Base-by-base conservation (phyloP, 2,888 invertebrate genomes). In the Drosophila peninsularis region DNA sequence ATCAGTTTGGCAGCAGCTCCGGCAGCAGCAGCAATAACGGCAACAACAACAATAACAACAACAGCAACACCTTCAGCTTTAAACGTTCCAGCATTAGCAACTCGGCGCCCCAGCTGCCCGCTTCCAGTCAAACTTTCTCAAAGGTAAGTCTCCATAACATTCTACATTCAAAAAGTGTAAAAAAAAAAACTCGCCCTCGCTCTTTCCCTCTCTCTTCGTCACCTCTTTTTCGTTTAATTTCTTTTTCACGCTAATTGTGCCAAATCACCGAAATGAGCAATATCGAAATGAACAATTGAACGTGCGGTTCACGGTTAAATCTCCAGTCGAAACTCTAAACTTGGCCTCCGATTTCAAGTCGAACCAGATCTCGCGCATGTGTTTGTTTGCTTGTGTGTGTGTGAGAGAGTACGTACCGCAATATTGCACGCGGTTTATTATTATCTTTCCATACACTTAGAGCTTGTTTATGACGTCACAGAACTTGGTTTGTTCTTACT, bases 291-390 rank as follows among this genome's bases (percentile, higher is more conserved):
- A 36, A 37, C 42, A 56, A 39, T 30, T 41, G 27, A 11, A 34
- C 52, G 47, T 34, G 42, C 53, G 55, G 62, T 72, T 64, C 67
- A 67, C 27, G 56, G 71, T 27, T 57, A 30, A 57, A 41, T 55
- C 44, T 64, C 44, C 44, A 54, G 19, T 66, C 57, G 9, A 52
- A 64, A 47, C 71, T 54, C 47, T 64, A 62, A 52, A 52, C 63
- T 70, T 77, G 74, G 74, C 89, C 84, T 84, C 66, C 54, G 69
- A 47, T 74, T 81, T 84, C 84, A 84, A 84, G 84, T 84, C 74
- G 70, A 84, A 87, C 84, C 55, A 89, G 84, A 78, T 84, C 66
- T 56, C 49, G 52, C 37, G 24, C 47, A 17, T 34, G 37, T 36
- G 10, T 56, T 36, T 41, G 14, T 58, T 24, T 37, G 10, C 39